Base-by-base conservation (phyloP, 2,797 vertebrate species). In the Meda fulgida region DNA sequence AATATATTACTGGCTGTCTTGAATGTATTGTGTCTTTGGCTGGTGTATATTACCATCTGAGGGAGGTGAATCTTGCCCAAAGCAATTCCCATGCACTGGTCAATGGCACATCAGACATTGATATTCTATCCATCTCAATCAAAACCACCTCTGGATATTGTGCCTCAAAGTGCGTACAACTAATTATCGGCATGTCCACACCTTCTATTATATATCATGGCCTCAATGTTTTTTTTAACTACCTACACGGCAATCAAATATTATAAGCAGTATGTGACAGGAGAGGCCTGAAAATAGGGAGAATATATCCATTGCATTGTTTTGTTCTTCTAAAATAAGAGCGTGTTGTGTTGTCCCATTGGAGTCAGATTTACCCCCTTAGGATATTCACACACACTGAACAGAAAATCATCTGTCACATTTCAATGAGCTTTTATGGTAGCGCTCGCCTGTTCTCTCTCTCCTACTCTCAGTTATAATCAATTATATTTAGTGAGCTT, bases 351-450 rank as follows among this genome's bases (percentile, higher is more conserved):
- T 80, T 81, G 23, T 58, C 29, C 69, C 53, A 51, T n/a, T 81
- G 65, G 85, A 78, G 77, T 89, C 83, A 85, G 65, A 58, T 87
- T 87, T 65, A 67, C 43, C 48, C 79, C 84, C 82, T 82, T 51
- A 60, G 78, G 82, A 58, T 65, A 21, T 85, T 80, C 76, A 53
- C 70, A 84, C 78, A 34, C 80, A 67, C 26, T 36, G 31, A 76
- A 46, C 36, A 38, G 21, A 3, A 85, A 29, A 23, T 71, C 48
- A 78, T 36, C 7, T 11, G 13, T 70, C 77, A 65, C 60, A 78
- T 19, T 85, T 80, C n/a, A 18, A 40, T 73, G 21, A 46, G 60
- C 29, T 84, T 55, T 65, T 78, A 82, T 70, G 18, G 80, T 78
- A 80, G 34, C 2, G 6, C 31, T 23, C 29, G 29, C 23, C 29